Evolutionary conservation across 2,888 invertebrate genomes (phyloP).

Genomic region (Lasioglossum pauxillum): DNA sequence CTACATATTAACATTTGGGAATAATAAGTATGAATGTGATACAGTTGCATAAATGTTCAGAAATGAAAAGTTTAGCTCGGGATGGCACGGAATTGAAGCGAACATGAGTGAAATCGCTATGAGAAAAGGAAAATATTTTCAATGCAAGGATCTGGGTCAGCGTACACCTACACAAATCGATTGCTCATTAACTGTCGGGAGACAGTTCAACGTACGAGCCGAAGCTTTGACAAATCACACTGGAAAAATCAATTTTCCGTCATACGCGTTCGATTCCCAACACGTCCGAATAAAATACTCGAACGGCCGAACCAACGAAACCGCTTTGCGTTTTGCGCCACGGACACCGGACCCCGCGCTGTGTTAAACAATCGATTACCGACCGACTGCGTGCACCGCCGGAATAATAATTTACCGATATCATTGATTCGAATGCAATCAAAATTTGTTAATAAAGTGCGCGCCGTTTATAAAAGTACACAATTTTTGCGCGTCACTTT

Average conservation of each 20-base stretch:
- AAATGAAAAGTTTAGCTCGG: no score
- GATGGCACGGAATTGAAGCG: neutral
- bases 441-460: conserved; percentile 19
- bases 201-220: neutral
- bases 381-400: neutral
- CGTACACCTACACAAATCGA: conserved; percentile 18
- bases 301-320: neutral
- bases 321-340: conserved; percentile 14
- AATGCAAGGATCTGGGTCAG: conserved; percentile 28
- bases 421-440: conserved; percentile 24
- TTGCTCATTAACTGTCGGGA: conserved; percentile 36
- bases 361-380: conserved; percentile 23
- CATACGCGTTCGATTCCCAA: conserved; percentile 16
- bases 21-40: no score
- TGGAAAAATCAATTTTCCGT: conserved; percentile 41
- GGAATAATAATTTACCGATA: conserved; percentile 42
- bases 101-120: neutral
- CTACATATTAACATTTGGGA: no score
- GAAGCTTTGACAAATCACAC: conserved; percentile 48
- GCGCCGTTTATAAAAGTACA: neutral
- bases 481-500: neutral
- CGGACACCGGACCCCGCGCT: neutral
- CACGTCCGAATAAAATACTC: conserved; percentile 17
- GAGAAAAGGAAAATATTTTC: neutral
- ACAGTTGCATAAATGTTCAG: no score